Percentiles rank a stretch among this genome's conserved stretches.
Evolutionary conservation across 2,888 invertebrate species (phyloP).

Genomic region (Osmoderma eremita): DNA sequence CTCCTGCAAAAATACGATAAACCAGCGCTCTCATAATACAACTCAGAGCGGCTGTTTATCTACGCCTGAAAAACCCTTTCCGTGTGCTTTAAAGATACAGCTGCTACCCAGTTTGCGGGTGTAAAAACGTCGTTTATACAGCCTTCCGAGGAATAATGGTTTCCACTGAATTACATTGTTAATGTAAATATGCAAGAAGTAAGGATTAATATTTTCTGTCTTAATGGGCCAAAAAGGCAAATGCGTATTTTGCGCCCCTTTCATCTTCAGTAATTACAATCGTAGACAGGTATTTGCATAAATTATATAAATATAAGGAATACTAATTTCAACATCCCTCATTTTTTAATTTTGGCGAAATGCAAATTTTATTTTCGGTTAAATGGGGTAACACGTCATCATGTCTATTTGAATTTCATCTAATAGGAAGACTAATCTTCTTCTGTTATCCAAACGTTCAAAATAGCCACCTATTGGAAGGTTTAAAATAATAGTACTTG

Average conservation of each 20-base stretch:
- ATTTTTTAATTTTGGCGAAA: too few species aligned
- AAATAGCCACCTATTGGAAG: too few species aligned
- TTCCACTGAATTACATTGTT: constrained; percentile 12
- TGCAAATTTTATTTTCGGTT: too few species aligned
- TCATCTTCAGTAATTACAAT: too few species aligned
- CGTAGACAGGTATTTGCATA: too few species aligned
- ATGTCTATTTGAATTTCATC: too few species aligned
- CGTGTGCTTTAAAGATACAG: constrained; percentile 16
- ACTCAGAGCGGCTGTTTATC: constrained; percentile 22
- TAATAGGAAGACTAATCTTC: too few species aligned
- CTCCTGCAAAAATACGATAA: constrained; percentile 21
- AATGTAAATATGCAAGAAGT: constrained; percentile 12
- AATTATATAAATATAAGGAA: too few species aligned
- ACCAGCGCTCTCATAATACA: constrained; percentile 13
- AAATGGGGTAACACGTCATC: too few species aligned
- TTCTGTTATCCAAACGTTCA: too few species aligned
- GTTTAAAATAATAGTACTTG: too few species aligned
- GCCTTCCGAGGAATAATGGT: constrained; percentile 12
- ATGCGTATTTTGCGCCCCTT: not conserved
- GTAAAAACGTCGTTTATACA: constrained; percentile 21
- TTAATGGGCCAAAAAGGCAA: constrained; percentile 4
- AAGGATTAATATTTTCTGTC: not conserved
- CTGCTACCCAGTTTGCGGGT: constrained; percentile 9
- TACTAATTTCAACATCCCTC: too few species aligned
- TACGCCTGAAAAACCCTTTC: constrained; percentile 19